Percentiles rank a stretch among this genome's conserved stretches.
These are phyloP conservation scores for Embidobia sp. DNA, from an alignment of 2,888 invertebrate species.

Conservation along the genomic window DNA sequence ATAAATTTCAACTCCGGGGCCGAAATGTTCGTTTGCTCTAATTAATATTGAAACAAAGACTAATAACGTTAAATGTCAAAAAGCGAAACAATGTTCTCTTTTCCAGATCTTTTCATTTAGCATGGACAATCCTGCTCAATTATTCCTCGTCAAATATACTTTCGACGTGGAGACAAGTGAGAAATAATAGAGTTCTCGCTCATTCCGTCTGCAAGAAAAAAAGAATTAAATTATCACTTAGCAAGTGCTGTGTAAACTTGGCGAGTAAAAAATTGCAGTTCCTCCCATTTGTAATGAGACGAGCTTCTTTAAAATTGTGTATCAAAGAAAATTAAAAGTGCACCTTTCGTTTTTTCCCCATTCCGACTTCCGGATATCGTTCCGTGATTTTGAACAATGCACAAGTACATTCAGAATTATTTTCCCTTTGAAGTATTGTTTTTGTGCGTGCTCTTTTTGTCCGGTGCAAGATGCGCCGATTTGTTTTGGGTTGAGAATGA, in stretches of 20 bases:
- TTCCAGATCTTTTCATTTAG: neutral
- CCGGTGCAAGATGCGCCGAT: too few species aligned
- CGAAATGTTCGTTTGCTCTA: neutral
- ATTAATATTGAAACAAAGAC: neutral
- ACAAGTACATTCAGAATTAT: too few species aligned
- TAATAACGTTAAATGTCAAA: neutral
- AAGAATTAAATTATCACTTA: constrained; percentile 13
- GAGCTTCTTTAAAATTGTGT: too few species aligned
- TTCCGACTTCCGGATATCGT: too few species aligned
- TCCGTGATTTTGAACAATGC: too few species aligned
- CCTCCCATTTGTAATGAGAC: too few species aligned
- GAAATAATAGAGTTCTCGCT: constrained; percentile 6
- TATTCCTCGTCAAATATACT: constrained; percentile 5
- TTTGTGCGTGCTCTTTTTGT: too few species aligned
- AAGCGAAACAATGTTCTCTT: neutral
- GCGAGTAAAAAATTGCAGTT: neutral
- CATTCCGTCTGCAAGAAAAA: neutral
- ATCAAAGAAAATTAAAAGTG: too few species aligned
- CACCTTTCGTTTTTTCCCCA: too few species aligned
- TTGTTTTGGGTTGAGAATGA: too few species aligned
- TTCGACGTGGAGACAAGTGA: constrained; percentile 1
- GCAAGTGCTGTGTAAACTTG: constrained; percentile 14
- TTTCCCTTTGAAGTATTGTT: too few species aligned
- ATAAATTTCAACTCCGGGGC: constrained; percentile 7
- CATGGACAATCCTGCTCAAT: constrained; percentile 12